Evolutionary conservation across 2,113 vertebrate species (phyloP).

Genomic region (Hipposideros armiger): DNA sequence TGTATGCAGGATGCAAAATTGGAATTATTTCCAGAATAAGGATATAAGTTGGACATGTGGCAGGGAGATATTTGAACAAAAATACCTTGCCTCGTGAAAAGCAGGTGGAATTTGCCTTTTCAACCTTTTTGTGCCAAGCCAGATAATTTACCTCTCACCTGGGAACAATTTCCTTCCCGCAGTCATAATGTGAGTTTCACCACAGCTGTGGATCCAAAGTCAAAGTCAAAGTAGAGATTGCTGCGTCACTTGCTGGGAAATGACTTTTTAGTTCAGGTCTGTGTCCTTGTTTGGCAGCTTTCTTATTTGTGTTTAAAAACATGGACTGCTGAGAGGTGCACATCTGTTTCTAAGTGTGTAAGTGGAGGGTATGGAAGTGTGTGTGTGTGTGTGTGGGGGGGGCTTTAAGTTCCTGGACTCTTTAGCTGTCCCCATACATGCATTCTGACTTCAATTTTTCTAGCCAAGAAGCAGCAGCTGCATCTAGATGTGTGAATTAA

Average conservation of each 20-base stretch:
- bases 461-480: conserved; percentile 50
- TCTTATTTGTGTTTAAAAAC: conserved; percentile 71
- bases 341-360: conserved; percentile 62
- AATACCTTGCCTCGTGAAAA: conserved; percentile 68
- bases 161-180: conserved; percentile 71
- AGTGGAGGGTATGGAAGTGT: background rate
- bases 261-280: conserved; percentile 49
- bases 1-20: conserved; percentile 33
- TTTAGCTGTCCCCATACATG: background rate
- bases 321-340: conserved; percentile 1
- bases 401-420: background rate
- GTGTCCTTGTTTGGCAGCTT: conserved; percentile 69
- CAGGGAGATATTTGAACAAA: conserved; percentile 67
- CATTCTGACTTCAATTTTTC: conserved; percentile 20
- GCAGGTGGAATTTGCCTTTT: conserved; percentile 77
- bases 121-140: conserved; percentile 60
- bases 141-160: conserved; percentile 66
- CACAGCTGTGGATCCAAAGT: conserved; percentile 70
- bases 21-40: background rate
- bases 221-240: conserved; percentile 67
- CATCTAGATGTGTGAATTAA: conserved; percentile 49
- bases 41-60: conserved; percentile 11
- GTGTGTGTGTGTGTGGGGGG: background rate
- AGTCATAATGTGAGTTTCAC: conserved; percentile 45
- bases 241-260: conserved; percentile 52